Evolutionary conservation across 2,888 invertebrate genomes (phyloP).

Genomic region (Drosophila subquinaria): DNA sequence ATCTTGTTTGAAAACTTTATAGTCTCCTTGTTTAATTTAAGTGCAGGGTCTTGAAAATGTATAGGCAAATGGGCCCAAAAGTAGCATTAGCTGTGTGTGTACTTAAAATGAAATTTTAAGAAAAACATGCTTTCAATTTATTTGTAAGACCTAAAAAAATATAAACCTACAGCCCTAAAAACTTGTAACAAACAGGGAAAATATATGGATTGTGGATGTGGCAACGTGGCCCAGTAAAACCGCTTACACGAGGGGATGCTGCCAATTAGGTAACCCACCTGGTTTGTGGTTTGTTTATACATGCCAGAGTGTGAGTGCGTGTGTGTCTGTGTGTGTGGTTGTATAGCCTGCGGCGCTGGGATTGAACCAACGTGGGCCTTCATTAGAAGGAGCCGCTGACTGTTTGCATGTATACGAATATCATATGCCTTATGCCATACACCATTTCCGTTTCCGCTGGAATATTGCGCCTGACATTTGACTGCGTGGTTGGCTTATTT

Average conservation of each 20-base stretch:
- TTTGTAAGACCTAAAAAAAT: constrained; percentile 39
- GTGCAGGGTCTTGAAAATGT: not conserved
- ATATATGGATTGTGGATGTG: constrained; percentile 4
- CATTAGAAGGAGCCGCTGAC: constrained; percentile 19
- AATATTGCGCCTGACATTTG: constrained; percentile 39
- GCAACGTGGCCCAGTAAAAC: not conserved
- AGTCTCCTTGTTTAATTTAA: not conserved
- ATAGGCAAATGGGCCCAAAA: constrained; percentile 25
- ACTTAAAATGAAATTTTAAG: constrained; percentile 56
- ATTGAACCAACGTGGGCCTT: constrained; percentile 22
- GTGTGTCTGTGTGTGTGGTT: constrained; percentile 20
- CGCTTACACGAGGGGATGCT: constrained; percentile 34
- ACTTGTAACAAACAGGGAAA: constrained; percentile 7
- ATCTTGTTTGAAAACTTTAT: too few species aligned
- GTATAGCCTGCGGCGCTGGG: constrained; percentile 20
- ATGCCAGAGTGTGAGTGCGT: constrained; percentile 8
- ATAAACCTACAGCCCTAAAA: constrained; percentile 22
- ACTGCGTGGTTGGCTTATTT: constrained; percentile 31
- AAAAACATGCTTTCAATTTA: constrained; percentile 66
- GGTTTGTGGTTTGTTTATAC: constrained; percentile 57
- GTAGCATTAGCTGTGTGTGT: constrained; percentile 14
- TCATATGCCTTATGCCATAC: constrained; percentile 9
- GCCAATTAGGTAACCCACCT: constrained; percentile 58
- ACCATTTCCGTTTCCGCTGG: constrained; percentile 55
- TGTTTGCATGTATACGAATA: not conserved